These are phyloP conservation scores for Leucozona laternaria DNA, from an alignment of 2,888 invertebrate species.

Conservation along the genomic window DNA sequence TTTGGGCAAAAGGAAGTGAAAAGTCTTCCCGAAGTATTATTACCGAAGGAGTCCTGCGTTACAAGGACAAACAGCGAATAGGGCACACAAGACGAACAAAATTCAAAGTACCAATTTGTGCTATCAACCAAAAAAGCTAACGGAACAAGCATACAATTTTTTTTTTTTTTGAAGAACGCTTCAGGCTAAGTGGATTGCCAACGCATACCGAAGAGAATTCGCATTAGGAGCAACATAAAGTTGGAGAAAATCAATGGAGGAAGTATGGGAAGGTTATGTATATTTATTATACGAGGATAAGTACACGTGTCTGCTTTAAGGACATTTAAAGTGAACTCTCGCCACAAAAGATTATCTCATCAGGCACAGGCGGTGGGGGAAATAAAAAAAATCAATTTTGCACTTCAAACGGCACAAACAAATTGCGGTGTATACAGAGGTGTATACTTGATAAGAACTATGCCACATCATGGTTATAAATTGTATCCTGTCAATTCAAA, in stretches of 20 bases:
- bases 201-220: slow-evolving; percentile 42
- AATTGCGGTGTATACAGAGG: slow-evolving; percentile 47
- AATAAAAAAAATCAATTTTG: slow-evolving; percentile 58
- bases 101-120: slow-evolving; percentile 71
- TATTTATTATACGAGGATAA: not conserved
- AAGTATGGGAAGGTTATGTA: not conserved
- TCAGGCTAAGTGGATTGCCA: slow-evolving; percentile 61
- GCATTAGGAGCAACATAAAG: slow-evolving; percentile 59
- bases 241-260: slow-evolving; percentile 63
- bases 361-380: too few relatives aligned
- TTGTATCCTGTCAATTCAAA: slow-evolving; percentile 61
- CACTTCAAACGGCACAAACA: slow-evolving; percentile 47
- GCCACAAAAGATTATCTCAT: slow-evolving; percentile 5
- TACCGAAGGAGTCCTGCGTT: not conserved
- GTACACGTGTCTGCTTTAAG: slow-evolving; percentile 63
- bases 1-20: slow-evolving; percentile 37
- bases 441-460: slow-evolving; percentile 56
- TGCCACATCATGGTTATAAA: slow-evolving; percentile 60
- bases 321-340: slow-evolving; percentile 59
- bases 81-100: slow-evolving; percentile 40
- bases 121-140: slow-evolving; percentile 68
- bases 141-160: slow-evolving; percentile 52
- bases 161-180: slow-evolving; percentile 23
- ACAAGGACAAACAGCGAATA: slow-evolving; percentile 38
- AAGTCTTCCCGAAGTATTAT: slow-evolving; percentile 45